Evolutionary conservation across 2,113 vertebrate genomes (phyloP), one percentile per base, ranked within the genome.

Genomic region (Oenanthe melanoleuca): DNA sequence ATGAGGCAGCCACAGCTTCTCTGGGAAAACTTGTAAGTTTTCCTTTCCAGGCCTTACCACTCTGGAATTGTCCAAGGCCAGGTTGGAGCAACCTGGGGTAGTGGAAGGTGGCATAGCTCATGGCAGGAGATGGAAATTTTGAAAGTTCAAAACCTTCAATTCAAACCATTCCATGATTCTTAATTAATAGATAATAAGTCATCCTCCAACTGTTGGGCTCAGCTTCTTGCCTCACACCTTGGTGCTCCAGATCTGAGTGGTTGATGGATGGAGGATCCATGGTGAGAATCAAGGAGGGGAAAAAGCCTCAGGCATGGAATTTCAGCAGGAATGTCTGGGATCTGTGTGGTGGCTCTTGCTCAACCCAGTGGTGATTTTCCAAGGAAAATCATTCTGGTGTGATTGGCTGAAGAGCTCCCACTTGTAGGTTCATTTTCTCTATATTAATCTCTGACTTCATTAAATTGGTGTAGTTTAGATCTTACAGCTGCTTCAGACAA

Each of bases 381-480:
- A 0, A 37, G 71, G 59, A 80, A 6, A 0, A 0, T 67, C 1
- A 2, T 50, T 22, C 42, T 0, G 3, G 50, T 0, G 0, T 0
- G 1, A 79, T 85, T 85, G 82, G 66, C 67, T 25, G 78, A 29
- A 29, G 69, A 78, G 52, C 73, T 78, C 49, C 73, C 31, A 23
- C 73, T 87, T 67, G 73, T 38, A 70, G 70, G 72, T 78, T 90
- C 61, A 67, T 86, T 88, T 93, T 81, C 49, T 52, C 77, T 2
- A 0, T 75, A 71, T 91, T 88, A 86, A 78, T 93, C 86, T 71
- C 33, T 6, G 55, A 87, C 69, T 95, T 92, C 73, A 52, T 89
- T 89, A 91, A 94, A 87, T 63, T 63, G 53, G 38, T 66, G 86
- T 60, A 50, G 83, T 87, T 92, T 70, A 84, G 89, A 81, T 93